Evolutionary conservation across 2,888 invertebrate genomes (phyloP).

Genomic region (Agrochola macilenta): DNA sequence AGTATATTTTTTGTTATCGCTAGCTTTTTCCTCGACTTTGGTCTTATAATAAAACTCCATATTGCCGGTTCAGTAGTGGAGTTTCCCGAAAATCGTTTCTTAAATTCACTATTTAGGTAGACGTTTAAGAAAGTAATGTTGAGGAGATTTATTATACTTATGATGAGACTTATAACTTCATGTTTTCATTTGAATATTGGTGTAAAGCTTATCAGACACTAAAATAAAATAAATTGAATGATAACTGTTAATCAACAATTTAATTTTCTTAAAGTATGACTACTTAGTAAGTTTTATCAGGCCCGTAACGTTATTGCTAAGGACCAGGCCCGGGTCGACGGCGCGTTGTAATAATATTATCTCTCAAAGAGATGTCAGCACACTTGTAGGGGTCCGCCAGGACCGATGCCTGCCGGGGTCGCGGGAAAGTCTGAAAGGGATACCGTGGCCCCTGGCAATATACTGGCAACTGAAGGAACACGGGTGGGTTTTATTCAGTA

Average conservation of each 20-base stretch:
- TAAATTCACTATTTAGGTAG: not conserved
- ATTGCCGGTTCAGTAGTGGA: too few species aligned
- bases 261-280: not conserved
- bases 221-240: not conserved
- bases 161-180: not conserved
- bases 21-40: conserved; percentile 1
- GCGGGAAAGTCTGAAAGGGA: too few species aligned
- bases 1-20: not conserved
- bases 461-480: too few species aligned
- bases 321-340: too few species aligned
- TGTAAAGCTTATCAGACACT: not conserved
- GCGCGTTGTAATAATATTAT: too few species aligned
- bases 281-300: not conserved
- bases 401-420: too few species aligned
- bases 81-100: not conserved
- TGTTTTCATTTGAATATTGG: not conserved
- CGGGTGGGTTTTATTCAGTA: too few species aligned
- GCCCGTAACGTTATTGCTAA: too few species aligned
- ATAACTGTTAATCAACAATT: not conserved
- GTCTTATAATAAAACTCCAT: accelerated
- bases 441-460: too few species aligned
- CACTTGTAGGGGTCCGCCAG: too few species aligned
- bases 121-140: not conserved
- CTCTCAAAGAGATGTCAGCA: too few species aligned
- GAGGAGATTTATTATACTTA: not conserved